Evolutionary conservation across 2,888 invertebrate species (phyloP).

Genomic region (Drosophila acutilabella): DNA sequence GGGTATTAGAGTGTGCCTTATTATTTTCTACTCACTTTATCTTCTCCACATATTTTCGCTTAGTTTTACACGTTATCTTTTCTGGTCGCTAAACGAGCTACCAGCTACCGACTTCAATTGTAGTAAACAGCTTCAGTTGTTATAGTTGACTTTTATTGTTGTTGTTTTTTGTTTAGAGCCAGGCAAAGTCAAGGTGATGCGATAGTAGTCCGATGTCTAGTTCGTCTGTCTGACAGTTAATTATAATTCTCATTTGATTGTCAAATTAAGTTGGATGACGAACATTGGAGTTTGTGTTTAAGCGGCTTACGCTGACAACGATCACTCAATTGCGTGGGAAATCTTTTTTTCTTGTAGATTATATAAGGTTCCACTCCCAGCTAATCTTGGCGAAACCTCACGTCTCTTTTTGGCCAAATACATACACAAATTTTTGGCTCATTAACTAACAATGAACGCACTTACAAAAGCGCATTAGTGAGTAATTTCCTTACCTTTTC

Average conservation of each 20-base stretch:
- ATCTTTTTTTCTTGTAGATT: conserved; percentile 29
- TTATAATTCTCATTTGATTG: conserved; percentile 66
- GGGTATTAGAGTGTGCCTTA: conserved; percentile 31
- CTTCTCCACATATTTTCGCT: conserved; percentile 45
- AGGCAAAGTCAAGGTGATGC: conserved; percentile 79
- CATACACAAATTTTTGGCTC: conserved; percentile 38
- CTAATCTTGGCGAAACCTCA: conserved; percentile 43
- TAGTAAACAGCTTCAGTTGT: conserved; percentile 43
- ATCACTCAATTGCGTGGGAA: conserved; percentile 67
- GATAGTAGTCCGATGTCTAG: conserved; percentile 36
- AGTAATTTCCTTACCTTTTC: conserved; percentile 53
- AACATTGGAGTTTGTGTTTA: conserved; percentile 36
- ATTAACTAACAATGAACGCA: conserved; percentile 64
- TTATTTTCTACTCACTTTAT: conserved; percentile 28
- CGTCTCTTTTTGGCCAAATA: conserved; percentile 5
- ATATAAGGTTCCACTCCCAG: conserved; percentile 44
- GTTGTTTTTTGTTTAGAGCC: conserved; percentile 23
- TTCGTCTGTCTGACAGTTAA: conserved; percentile 60
- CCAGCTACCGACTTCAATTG: conserved; percentile 51
- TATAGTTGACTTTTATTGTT: conserved; percentile 23
- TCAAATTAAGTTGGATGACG: conserved; percentile 68
- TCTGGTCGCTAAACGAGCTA: conserved; percentile 61
- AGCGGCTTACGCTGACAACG: conserved; percentile 52
- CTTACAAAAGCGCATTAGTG: conserved; percentile 58
- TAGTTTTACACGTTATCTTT: conserved; percentile 61